Base-by-base conservation (phyloP, 2,797 vertebrate genomes). In the Aplochiton taeniatus region DNA sequence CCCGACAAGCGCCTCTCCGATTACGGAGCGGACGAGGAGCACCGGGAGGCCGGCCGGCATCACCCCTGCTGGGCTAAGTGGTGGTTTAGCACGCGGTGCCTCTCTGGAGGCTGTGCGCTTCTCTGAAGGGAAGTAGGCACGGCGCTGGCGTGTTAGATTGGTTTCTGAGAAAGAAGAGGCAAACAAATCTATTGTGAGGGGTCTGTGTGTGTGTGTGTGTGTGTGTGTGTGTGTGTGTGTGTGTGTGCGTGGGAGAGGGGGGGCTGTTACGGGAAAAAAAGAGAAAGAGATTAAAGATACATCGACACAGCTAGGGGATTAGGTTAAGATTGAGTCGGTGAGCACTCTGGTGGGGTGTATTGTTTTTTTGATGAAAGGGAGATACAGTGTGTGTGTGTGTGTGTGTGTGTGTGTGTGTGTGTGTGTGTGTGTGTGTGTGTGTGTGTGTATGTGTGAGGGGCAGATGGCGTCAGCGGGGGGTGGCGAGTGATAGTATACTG, bases 401-500 rank as follows among this genome's bases (percentile, higher is more conserved):
- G 49, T 41, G 20, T 55, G 17, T 55, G 53, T 11, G 41, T 43
- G 41, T 49, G 56, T 49, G 12, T 61, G 13, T 50, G 13, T 14
- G 49, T 16, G 14, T 14, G 14, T 50, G 61, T 69, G 7, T 72
- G 56, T 83, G 74, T 59, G 75, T 57, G 58, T 49, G 44, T 18
- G 46, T 18, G 31, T 54, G 42, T 61, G 48, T 4, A 50, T 63
- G 61, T 73, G 70, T 31, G 70, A 1, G 63, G 31, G 58, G 76
- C 79, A 79, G 80, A 81, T 86, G 87, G 79, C 50, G 68, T 72
- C 69, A 76, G 79, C 55, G 6, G 72, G 75, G 69, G 69, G 75
- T 74, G 78, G 71, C 46, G 75, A 77, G 65, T 80, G 78, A 86
- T 83, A 64, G 75, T 75, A 14, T 31, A 42, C 54, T 31, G 6